Evolutionary conservation across 2,888 invertebrate species (phyloP), one percentile per base, ranked within the genome.

Genomic region (Drosophila mimica): DNA sequence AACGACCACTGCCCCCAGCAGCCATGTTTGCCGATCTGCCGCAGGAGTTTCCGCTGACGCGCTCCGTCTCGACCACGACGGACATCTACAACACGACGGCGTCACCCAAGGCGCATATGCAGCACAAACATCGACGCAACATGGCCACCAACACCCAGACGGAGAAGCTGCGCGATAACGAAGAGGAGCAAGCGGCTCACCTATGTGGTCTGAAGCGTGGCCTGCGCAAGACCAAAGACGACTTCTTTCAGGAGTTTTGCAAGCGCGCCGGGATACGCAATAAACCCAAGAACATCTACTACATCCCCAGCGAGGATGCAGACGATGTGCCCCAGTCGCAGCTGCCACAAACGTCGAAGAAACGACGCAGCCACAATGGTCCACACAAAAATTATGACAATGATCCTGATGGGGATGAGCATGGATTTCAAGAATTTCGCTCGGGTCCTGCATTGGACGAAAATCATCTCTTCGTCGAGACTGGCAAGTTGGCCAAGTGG

Each of bases 261-360:
- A 92, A 92, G 62, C 85, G 90, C 17, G 91, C 93, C 43, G 93
- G 93, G 36, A 86, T 91, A 61, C 91, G 92, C 38, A 91, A 88
- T 70, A 93, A 92, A 62, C 92, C 93, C 5, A 93, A 93, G 72
- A 92, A 93, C 68, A 93, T 93, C 38, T 93, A 93, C 77, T 93
- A 91, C 65, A 93, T 93, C 54, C 89, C 90, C 61, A 90, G 76
- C 38, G 85, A 86, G n/a, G 80, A 82, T 6, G 61, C 64, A 0
- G 76, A 76, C 7, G 82, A 76, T 20, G 63, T 63, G 7, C 36
- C 28, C 8, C 43, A 40, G 13, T 20, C 48, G 5, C 60, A 67
- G 25, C 59, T 53, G 7, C 40, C 57, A 15, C 8, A 25, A 17
- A 15, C 54, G 58, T 9, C 64, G 43, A 36, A 48, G 34, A 17